These are phyloP conservation scores for Platichthys stellatus DNA, from an alignment of 2,113 vertebrate species.

Conservation along the genomic window DNA sequence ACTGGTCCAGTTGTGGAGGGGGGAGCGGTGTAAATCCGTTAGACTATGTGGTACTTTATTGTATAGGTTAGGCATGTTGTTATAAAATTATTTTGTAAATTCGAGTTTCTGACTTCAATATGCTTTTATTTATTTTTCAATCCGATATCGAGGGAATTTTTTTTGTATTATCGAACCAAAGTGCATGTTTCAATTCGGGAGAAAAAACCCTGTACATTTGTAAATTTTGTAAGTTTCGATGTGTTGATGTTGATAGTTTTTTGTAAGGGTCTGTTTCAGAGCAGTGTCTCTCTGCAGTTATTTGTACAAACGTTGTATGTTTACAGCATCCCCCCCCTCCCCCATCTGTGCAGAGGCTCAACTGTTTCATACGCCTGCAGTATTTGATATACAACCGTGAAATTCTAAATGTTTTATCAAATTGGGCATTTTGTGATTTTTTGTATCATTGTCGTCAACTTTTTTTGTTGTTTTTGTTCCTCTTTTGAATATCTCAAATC, in stretches of 20 bases:
- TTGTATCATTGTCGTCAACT: constrained; percentile 73
- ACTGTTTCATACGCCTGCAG: constrained; percentile 68
- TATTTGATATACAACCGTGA: constrained; percentile 79
- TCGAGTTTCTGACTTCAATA: constrained; percentile 64
- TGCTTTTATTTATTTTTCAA: constrained; percentile 83
- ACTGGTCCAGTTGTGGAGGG: constrained; percentile 64
- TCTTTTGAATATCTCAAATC: constrained; percentile 69
- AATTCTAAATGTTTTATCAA: constrained; percentile 78
- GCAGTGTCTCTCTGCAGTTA: constrained; percentile 75
- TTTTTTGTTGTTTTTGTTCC: constrained; percentile 30
- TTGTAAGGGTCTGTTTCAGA: constrained; percentile 65
- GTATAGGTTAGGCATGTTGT: constrained; percentile 74
- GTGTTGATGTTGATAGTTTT: constrained; percentile 80
- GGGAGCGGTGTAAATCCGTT: constrained; percentile 57
- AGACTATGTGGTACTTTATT: constrained; percentile 60
- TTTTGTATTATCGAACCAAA: constrained; percentile 86
- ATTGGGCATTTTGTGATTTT: constrained; percentile 80
- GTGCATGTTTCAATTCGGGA: constrained; percentile 79
- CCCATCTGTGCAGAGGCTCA: constrained; percentile 68
- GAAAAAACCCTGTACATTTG: constrained; percentile 73
- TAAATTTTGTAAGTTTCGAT: constrained; percentile 80
- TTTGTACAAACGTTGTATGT: constrained; percentile 82
- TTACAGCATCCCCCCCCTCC: constrained; percentile 56
- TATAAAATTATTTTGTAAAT: constrained; percentile 80
- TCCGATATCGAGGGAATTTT: constrained; percentile 52